Evolutionary conservation across 1,140 invertebrate species (phyloP).

Genomic region (Brachystomella parvula): DNA sequence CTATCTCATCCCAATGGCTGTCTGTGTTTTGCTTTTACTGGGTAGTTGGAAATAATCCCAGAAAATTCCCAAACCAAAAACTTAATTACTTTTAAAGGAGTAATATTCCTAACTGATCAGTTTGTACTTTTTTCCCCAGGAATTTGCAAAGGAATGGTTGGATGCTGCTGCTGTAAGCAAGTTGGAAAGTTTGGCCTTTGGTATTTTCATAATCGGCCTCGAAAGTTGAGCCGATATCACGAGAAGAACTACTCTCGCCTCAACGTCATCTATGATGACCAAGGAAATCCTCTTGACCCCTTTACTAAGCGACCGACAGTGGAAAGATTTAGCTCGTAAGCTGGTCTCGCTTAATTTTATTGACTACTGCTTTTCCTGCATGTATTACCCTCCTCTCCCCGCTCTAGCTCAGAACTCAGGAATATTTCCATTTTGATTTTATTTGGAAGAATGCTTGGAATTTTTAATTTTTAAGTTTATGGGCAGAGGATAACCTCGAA

Average conservation of each 20-base stretch:
- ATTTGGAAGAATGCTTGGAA: no score
- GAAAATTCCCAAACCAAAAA: background rate
- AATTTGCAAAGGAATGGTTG: background rate
- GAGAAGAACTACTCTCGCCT: slow-evolving; percentile 1
- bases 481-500: slow-evolving; percentile 21
- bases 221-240: slow-evolving; percentile 15
- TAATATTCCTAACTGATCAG: background rate
- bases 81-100: background rate
- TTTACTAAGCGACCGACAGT: slow-evolving; percentile 14
- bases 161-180: background rate
- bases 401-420: no score
- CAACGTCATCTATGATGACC: slow-evolving; percentile 14
- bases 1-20: no score
- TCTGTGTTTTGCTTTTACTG: no score
- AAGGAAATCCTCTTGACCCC: slow-evolving; percentile 12
- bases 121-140: background rate
- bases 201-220: slow-evolving; percentile 9
- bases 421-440: no score
- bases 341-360: background rate
- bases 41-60: background rate
- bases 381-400: no score
- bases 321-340: slow-evolving; percentile 2
- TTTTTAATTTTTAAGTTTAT: no score
- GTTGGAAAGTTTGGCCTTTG: background rate
- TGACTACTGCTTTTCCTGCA: no score